phyloP scores from a whole-genome alignment of 2,797 vertebrate species.

The Silurus aristotelis region DNA sequence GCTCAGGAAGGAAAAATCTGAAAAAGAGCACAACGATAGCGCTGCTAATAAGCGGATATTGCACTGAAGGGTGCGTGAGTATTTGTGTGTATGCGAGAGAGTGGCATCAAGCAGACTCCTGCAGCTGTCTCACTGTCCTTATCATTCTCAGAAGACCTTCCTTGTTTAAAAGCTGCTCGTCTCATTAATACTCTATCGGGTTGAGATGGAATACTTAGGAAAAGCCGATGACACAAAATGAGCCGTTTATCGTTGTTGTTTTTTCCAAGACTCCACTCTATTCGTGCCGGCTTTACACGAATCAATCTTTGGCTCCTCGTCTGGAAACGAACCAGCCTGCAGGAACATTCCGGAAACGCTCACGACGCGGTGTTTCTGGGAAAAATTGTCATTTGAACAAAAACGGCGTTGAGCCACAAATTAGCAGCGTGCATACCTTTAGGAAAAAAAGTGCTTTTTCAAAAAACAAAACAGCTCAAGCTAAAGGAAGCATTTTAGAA shows the following conservation, averaged over 20 bases:
- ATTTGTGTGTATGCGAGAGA: not conserved
- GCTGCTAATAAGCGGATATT: constrained; percentile 25
- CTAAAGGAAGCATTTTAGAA: not conserved
- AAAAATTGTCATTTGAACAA: constrained; percentile 13
- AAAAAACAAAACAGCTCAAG: not conserved
- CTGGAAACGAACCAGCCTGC: constrained; percentile 15
- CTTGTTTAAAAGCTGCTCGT: not conserved
- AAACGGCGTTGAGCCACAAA: not conserved
- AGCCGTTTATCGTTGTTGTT: constrained; percentile 3
- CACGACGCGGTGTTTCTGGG: not conserved
- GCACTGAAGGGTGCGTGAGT: not conserved
- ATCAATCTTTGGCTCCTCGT: constrained; percentile 17
- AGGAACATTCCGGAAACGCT: not conserved
- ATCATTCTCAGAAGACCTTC: constrained; percentile 19
- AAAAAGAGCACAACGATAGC: not conserved
- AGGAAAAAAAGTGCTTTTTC: not conserved
- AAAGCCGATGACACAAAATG: constrained; percentile 1
- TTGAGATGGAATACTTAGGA: not conserved
- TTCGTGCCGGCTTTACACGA: constrained; percentile 6
- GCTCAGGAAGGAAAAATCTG: constrained; percentile 33
- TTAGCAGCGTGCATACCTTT: not conserved
- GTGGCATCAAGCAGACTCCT: not conserved
- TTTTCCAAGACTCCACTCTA: constrained; percentile 21
- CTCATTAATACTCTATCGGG: constrained; percentile 2
- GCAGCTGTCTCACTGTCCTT: constrained; percentile 37